Evolutionary conservation across 2,888 invertebrate genomes (phyloP), one percentile per base, ranked within the genome.

Genomic region (Leistus spinibarbis): DNA sequence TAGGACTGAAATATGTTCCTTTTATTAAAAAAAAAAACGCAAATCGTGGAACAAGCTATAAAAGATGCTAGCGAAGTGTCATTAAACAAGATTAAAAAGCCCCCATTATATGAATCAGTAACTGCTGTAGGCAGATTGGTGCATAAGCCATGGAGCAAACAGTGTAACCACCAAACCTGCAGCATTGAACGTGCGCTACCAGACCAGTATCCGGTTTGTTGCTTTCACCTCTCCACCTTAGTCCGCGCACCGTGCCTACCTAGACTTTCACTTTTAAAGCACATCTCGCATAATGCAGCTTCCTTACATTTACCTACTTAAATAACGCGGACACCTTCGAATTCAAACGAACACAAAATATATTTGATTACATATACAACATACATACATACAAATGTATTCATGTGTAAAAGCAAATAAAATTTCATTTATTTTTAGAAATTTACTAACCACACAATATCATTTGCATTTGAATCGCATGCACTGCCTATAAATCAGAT

Each of bases 211-310:
- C 68, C 68, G 68, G 68, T 64, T 64, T 64, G 22, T 40, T 16
- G 68, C 68, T 68, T 68, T 68, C 68, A 54, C 68, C 68, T 27
- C 68, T 67, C 53, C 54, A 54, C 22, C 65, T 27, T 65, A 53
- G 53, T 19, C 40, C 7, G 40, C 40, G 5, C 40, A 7, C 10
- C 10, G 40, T 13, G 10, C 13, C 40, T 40, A 17, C 65, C n/a
- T 40, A 53, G 65, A 40, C 65, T 65, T 65, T 65, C 65, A 65
- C 65, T 65, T 65, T 65, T 65, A 65, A 65, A 27, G 40, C 65
- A 65, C 53, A 27, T 65, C 53, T 53, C 27, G n/a, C 16, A 53
- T 65, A 27, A 53, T 53, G 53, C 65, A 65, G 40, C 40, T 40
- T 27, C 19, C 65, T 27, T 60, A 60, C 60, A 60, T 22, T 60